Base-by-base conservation (phyloP, 2,797 vertebrate genomes). In the Ciconia nigra region DNA sequence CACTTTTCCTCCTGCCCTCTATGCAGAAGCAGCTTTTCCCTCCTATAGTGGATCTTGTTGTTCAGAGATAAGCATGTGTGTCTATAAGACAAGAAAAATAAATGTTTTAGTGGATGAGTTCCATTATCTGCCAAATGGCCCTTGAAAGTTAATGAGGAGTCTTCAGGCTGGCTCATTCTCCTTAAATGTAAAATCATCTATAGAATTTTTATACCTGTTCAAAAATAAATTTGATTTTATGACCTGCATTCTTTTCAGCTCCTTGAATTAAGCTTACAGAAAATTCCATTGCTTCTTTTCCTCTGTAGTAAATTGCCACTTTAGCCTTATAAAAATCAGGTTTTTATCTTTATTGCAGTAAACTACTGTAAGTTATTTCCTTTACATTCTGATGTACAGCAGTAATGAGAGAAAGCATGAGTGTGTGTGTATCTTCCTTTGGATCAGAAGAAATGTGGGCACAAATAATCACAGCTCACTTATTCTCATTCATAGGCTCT, bases 91-190 rank as follows among this genome's bases (percentile, higher is more conserved):
- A 79, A 83, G 69, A 91, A 85, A 80, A 95, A 91, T 70, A 95
- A 92, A 84, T 91, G 54, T 72, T 87, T 94, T 52, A 87, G 54
- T 79, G 69, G 33, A 93, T 89, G 42, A 90, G 46, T 96, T 89
- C 52, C 73, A 96, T 96, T 96, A 95, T 91, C 82, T 97, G 77
- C 67, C 72, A 94, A 97, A 97, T 73, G 46, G 76, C 74, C 87
- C 74, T 95, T 95, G 85, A 94, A 97, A 96, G 92, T 93, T 96
- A 97, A 97, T 94, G 94, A 95, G 67, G 41, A 96, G 8, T 90
- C 83, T 91, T 94, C 87, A 93, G 65, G 51, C 57, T 90, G 62
- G 58, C 88, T 94, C 71, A 72, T 90, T 93, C 72, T 88, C 58
- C 61, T 91, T 89, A 95, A 96, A 78, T 65, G 65, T 82, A 95